Evolutionary conservation across 2,888 invertebrate species (phyloP), one percentile per base, ranked within the genome.

Genomic region (Epistrophe eligans): DNA sequence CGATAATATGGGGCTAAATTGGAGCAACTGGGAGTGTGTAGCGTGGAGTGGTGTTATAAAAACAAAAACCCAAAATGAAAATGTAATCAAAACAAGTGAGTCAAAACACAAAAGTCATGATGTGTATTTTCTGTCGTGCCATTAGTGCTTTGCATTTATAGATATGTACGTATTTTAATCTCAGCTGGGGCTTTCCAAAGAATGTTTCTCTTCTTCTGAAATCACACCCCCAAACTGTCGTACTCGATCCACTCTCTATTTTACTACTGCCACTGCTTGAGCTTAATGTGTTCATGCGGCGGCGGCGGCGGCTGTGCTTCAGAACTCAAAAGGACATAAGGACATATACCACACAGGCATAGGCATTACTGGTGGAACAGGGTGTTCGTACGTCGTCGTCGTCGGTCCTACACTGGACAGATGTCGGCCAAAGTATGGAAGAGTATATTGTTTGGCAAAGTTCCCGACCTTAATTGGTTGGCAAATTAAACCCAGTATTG

Each of bases 401-500:
- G 24, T 24, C 32, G 2, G 5, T 32, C 58, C 2, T 24, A 57
- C 52, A 43, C 52, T 67, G 72, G 67, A 60, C 52, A 55, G 72
- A 45, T 72, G 67, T 62, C 43, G 72, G 32, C 57, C 55, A 77
- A 77, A 64, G 62, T 35, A 70, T 58, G 50, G 32, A 43, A 35
- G 72, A 72, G 50, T 72, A 38, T 77, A 48, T 77, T 77, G 83
- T 83, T 87, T 83, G 87, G 87, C 87, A 87, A 74, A 74, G 81
- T 87, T 87, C 87, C 87, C 83, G 71, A 87, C 73, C 62, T 77
- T 40, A 83, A 87, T 87, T 87, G 83, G 83, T 74, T 83, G 74
- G 77, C 87, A 87, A 87, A 83, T 87, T 87, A 79, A 79, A 83
- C 70, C 43, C 35, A 58, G 62, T 64, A 43, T 84, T 82, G 73